Conservation (phyloP, 2,797 vertebrate genomes). For the Nannoperca obscura region DNA sequence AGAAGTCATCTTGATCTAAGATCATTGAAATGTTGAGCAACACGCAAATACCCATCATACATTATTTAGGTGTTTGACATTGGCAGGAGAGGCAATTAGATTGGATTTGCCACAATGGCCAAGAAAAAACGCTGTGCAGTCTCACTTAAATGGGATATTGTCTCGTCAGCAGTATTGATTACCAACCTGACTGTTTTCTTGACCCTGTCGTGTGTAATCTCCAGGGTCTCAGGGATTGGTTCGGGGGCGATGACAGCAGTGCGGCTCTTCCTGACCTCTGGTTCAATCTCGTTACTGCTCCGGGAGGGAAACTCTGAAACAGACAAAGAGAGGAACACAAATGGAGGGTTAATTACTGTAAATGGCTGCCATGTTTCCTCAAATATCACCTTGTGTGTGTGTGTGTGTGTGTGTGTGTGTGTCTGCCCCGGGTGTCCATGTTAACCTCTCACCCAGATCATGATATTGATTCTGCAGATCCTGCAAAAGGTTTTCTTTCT, state of each 20-base stretch:
- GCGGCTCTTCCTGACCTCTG: conserved; percentile 77
- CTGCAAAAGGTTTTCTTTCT: conserved; percentile 83
- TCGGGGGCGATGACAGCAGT: conserved; percentile 84
- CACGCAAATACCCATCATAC: background rate
- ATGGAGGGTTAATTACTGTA: conserved; percentile 20
- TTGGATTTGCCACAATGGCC: background rate
- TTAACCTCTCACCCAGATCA: conserved; percentile 74
- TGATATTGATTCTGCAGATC: conserved; percentile 79
- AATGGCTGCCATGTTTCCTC: conserved; percentile 3
- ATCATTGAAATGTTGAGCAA: background rate
- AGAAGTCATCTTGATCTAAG: conserved; percentile 15
- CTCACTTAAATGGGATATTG: background rate
- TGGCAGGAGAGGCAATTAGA: background rate
- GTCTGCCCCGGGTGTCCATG: background rate
- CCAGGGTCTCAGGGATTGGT: conserved; percentile 74
- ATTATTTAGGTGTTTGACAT: background rate
- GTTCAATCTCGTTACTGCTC: conserved; percentile 63
- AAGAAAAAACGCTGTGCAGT: background rate
- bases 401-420: conserved; percentile 1
- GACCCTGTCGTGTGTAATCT: conserved; percentile 68
- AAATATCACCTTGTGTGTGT: conserved; percentile 16
- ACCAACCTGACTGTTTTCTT: conserved; percentile 84
- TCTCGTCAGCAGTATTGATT: background rate
- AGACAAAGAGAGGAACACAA: conserved; percentile 37
- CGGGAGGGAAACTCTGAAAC: conserved; percentile 71